phyloP scores from a whole-genome alignment of 2,113 vertebrate species.

The Sinocyclocheilus rhinocerous region DNA sequence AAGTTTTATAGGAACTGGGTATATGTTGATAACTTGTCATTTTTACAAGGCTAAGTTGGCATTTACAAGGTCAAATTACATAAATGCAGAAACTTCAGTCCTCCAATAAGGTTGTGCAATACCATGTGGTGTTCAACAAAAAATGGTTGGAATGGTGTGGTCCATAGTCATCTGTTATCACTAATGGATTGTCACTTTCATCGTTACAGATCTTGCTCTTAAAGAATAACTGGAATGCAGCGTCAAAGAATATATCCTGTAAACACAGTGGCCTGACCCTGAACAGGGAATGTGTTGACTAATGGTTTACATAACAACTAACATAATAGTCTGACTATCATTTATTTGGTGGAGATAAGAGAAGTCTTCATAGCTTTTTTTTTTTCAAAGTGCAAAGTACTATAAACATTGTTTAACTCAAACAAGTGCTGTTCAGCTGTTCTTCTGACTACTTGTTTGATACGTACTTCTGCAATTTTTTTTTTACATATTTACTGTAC shows the following conservation, averaged over 20 bases:
- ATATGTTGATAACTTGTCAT: too few species aligned
- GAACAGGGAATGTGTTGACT: neutral
- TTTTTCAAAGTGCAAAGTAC: neutral
- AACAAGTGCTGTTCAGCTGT: neutral
- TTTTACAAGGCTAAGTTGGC: neutral
- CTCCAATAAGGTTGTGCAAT: neutral
- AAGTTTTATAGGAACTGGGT: neutral
- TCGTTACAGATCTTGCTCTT: neutral
- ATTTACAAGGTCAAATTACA: neutral
- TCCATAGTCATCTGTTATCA: neutral
- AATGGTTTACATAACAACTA: neutral
- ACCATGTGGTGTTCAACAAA: neutral
- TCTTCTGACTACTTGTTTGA: neutral
- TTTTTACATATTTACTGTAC: neutral
- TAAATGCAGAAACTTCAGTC: neutral
- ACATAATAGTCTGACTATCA: neutral
- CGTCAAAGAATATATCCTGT: neutral
- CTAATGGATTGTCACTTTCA: neutral
- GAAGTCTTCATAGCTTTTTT: neutral
- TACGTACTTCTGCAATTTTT: neutral
- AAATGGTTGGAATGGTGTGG: neutral
- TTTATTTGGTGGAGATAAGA: neutral
- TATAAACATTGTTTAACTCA: neutral
- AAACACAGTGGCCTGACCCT: neutral
- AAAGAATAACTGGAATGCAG: neutral